Conservation (phyloP, 2,888 invertebrate genomes). For the Monochamus alternatus region DNA sequence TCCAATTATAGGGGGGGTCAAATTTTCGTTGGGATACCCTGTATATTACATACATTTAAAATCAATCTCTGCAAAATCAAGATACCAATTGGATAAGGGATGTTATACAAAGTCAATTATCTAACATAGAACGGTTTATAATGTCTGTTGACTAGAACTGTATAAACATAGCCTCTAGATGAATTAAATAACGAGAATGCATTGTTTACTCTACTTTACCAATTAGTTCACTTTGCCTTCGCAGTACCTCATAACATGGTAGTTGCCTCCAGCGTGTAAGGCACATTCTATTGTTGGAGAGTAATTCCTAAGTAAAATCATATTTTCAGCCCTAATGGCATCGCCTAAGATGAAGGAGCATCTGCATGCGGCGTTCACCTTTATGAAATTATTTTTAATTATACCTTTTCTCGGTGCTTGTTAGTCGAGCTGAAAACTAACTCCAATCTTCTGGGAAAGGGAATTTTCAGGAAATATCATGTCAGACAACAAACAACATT, state of each 20-base stretch:
- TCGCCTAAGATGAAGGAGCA: conserved; percentile 11
- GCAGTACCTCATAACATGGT: conserved; percentile 15
- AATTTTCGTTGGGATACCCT: no score
- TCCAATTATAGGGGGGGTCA: no score
- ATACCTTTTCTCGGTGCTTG: not conserved
- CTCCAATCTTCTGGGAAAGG: not conserved
- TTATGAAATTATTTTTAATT: conserved; percentile 14
- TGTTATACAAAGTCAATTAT: no score
- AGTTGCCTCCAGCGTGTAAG: conserved; percentile 17
- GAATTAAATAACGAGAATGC: conserved; percentile 24
- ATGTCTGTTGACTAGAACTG: conserved; percentile 13
- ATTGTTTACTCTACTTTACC: conserved; percentile 26
- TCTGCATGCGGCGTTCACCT: conserved; percentile 2
- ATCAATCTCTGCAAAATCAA: no score
- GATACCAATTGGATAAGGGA: no score
- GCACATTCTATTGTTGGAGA: conserved; percentile 14
- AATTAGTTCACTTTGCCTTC: conserved; percentile 29
- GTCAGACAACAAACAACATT: no score
- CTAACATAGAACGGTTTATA: not conserved
- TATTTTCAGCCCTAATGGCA: conserved; percentile 13
- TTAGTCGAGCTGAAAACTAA: conserved; percentile 9
- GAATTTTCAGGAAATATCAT: not conserved
- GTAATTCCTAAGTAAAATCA: conserved; percentile 18
- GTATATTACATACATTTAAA: no score
- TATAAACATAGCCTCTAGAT: conserved; percentile 25